These are phyloP conservation scores for Gouania willdenowi DNA, from an alignment of 2,797 vertebrate species.

Conservation along the genomic window DNA sequence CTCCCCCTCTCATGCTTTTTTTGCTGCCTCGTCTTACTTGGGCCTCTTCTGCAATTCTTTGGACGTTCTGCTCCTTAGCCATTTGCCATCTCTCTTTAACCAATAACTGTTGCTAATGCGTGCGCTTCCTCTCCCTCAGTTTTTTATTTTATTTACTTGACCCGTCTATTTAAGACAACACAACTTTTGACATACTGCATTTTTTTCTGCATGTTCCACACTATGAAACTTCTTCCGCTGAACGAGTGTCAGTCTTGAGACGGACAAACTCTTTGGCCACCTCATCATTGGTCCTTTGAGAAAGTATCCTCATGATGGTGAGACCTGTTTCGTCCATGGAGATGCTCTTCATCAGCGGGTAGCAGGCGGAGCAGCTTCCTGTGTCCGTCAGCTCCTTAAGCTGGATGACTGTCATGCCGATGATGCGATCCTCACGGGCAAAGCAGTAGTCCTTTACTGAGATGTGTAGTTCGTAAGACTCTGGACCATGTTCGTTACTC, in stretches of 20 bases:
- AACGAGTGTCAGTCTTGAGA: conserved; percentile 92
- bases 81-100: conserved; percentile 29
- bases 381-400: conserved; percentile 82
- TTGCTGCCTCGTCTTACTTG: conserved; percentile 26
- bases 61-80: conserved; percentile 45
- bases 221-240: conserved; percentile 82
- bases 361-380: conserved; percentile 81
- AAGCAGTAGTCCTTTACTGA: conserved; percentile 99
- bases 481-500: conserved; percentile 86
- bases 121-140: conserved; percentile 31
- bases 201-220: conserved; percentile 25
- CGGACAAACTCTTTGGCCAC: conserved; percentile 97
- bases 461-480: conserved; percentile 90
- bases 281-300: conserved; percentile 94
- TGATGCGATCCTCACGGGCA: conserved; percentile 89
- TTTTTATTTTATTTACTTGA: no score
- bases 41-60: conserved; percentile 46
- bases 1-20: conserved; percentile 27
- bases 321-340: conserved; percentile 90
- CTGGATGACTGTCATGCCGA: conserved; percentile 93
- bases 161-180: conserved; percentile 43
- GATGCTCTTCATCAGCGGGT: conserved; percentile 85
- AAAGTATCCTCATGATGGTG: conserved; percentile 95
- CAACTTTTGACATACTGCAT: conserved; percentile 45
- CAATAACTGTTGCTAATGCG: conserved; percentile 2